Base-by-base conservation (phyloP, 2,797 vertebrate genomes). In the Rhinichthys osculus region DNA sequence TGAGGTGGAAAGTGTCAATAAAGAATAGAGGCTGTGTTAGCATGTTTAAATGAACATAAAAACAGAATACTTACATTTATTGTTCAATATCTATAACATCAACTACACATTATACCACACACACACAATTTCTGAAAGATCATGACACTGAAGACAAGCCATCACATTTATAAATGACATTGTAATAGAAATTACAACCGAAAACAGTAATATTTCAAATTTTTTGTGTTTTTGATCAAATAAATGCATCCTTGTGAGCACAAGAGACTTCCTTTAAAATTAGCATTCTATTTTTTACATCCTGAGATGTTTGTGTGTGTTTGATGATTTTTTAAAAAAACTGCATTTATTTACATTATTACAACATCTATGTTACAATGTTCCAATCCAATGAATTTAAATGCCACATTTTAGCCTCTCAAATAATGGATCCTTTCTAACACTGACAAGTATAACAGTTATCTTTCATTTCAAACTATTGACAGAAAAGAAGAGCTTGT, bases 51-150 rank as follows among this genome's bases (percentile, higher is more conserved):
- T 72, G 7, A 81, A 74, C 71, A 59, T 40, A 71, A 83, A 84
- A 79, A 62, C 27, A 7, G 69, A 85, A 78, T 78, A 67, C 74
- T 52, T 85, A 69, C 77, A 16, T 19, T 42, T 16, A 40, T 76
- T 83, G 78, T 88, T 91, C 86, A 92, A 82, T 66, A 74, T 86
- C 85, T 77, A 62, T 89, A 89, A 88, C 88, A 87, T 92, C 84
- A 90, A 88, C 87, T 88, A 84, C 44, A 27, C 5, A 57, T 23
- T 27, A 38, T 8, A 23, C 50, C 54, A 19, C 3, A 5, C 7
- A 47, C 3, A 47, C 13, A 47, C 47, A 5, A 42, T 50, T 74
- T 74, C 8, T 33, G 72, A 17, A 74, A 0, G 16, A 52, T 21
- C 44, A 33, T 33, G 27, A 5, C 14, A 73, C 54, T 23, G 8